A percentile compares a stretch with the other conserved stretches of the same genome.
These are phyloP conservation scores for Trichoplusia ni DNA, from an alignment of 1,140 invertebrate species.

Conservation along the genomic window DNA sequence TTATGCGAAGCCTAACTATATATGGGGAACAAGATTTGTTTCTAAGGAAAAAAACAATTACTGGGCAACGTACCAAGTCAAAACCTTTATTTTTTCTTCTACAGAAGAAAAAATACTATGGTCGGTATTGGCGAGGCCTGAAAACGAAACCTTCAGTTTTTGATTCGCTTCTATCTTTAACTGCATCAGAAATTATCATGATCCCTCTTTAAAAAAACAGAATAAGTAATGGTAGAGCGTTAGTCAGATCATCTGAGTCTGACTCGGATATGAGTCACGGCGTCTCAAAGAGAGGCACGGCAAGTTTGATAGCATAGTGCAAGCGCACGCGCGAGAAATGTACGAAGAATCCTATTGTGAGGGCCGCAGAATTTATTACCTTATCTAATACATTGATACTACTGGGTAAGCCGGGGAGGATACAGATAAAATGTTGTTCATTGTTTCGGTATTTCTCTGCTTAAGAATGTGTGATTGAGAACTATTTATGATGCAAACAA, in stretches of 20 bases:
- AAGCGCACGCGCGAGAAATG: slow-evolving; percentile 51
- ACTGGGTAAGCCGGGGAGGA: slow-evolving; percentile 31
- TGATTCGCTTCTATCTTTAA: no score
- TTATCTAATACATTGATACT: slow-evolving; percentile 60
- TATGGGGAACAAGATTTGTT: no score
- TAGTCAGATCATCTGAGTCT: slow-evolving; percentile 43
- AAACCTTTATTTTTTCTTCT: no score
- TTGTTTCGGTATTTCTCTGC: slow-evolving; percentile 25
- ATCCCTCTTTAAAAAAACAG: slow-evolving; percentile 6
- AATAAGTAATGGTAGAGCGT: slow-evolving; percentile 25
- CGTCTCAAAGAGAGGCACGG: slow-evolving; percentile 45
- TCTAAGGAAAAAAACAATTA: no score
- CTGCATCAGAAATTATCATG: background rate
- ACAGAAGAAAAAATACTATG: no score
- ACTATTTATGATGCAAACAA: background rate
- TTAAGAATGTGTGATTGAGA: slow-evolving; percentile 6
- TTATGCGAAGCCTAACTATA: no score
- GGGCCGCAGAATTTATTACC: slow-evolving; percentile 64
- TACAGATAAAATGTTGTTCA: slow-evolving; percentile 29
- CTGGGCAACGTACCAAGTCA: no score
- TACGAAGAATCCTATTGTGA: slow-evolving; percentile 71
- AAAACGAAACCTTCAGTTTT: no score
- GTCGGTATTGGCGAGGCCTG: no score
- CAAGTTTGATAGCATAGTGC: slow-evolving; percentile 45
- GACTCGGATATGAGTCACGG: slow-evolving; percentile 51